phyloP scores from a whole-genome alignment of 2,113 vertebrate species.

The Chinchilla lanigera region DNA sequence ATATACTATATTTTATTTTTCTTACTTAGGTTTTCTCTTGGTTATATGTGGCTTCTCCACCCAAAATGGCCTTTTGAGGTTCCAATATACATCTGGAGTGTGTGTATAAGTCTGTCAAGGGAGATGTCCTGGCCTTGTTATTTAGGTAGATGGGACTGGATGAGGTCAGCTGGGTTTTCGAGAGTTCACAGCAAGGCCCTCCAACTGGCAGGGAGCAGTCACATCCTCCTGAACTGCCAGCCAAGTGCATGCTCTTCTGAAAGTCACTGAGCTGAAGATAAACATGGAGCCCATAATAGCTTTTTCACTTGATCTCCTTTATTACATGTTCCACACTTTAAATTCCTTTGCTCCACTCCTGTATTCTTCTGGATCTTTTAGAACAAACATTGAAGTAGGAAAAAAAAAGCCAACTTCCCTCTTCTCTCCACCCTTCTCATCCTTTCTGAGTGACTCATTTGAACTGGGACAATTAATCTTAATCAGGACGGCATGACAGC shows the following conservation, averaged over 20 bases:
- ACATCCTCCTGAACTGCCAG: conserved; percentile 51
- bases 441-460: conserved; percentile 80
- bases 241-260: conserved; percentile 62
- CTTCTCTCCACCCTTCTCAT: conserved; percentile 53
- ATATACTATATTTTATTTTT: conserved; percentile 7
- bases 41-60: neutral
- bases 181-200: conserved; percentile 71
- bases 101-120: neutral
- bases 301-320: conserved; percentile 72
- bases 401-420: conserved; percentile 20
- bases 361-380: conserved; percentile 77
- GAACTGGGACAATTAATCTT: conserved; percentile 78
- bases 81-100: neutral
- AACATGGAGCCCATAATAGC: conserved; percentile 66
- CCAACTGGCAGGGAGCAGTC: conserved; percentile 50
- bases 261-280: conserved; percentile 78
- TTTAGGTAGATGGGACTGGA: conserved; percentile 22
- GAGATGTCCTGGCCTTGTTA: neutral
- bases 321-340: conserved; percentile 76
- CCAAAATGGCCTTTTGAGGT: neutral
- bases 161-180: conserved; percentile 57
- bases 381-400: conserved; percentile 71
- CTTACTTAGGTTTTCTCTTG: conserved; percentile 24
- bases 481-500: conserved; percentile 77
- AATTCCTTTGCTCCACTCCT: conserved; percentile 73